A percentile compares a stretch with the other conserved stretches of the same genome.
phyloP scores from a whole-genome alignment of 2,888 invertebrate genomes.

The Rhopalosiphum nymphaeae region DNA sequence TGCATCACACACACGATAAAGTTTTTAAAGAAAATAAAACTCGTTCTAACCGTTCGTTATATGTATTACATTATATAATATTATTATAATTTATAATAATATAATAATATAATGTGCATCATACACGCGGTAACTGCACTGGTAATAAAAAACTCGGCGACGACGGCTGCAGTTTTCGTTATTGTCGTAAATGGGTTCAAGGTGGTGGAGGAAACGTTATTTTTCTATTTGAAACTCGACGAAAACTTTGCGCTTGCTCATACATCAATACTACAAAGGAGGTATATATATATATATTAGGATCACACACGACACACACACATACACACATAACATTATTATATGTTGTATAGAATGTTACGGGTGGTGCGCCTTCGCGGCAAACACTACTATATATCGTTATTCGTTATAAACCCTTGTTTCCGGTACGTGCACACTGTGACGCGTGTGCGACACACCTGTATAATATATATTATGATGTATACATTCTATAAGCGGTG shows the following conservation, averaged over 20 bases:
- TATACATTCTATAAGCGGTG: neutral
- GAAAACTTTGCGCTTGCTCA: neutral
- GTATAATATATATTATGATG: neutral
- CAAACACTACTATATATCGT: neutral
- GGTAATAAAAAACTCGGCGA: neutral
- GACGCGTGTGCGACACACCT: neutral
- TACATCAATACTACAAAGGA: neutral
- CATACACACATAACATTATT: neutral
- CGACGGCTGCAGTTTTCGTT: neutral
- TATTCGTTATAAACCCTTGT: constrained; percentile 1
- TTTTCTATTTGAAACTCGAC: neutral
- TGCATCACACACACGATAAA: neutral
- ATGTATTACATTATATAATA: neutral
- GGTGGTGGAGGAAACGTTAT: neutral
- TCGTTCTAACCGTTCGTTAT: neutral
- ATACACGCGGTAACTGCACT: neutral
- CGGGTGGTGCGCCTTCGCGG: neutral
- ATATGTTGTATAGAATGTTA: neutral
- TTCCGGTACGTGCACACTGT: neutral
- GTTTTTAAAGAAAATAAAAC: neutral
- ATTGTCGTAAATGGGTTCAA: neutral
- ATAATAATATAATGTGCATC: neutral
- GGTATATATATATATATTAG: neutral
- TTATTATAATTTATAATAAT: neutral
- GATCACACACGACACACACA: neutral